Evolutionary conservation across 1,140 invertebrate genomes (phyloP).

Genomic region (Ooceraea biroi): DNA sequence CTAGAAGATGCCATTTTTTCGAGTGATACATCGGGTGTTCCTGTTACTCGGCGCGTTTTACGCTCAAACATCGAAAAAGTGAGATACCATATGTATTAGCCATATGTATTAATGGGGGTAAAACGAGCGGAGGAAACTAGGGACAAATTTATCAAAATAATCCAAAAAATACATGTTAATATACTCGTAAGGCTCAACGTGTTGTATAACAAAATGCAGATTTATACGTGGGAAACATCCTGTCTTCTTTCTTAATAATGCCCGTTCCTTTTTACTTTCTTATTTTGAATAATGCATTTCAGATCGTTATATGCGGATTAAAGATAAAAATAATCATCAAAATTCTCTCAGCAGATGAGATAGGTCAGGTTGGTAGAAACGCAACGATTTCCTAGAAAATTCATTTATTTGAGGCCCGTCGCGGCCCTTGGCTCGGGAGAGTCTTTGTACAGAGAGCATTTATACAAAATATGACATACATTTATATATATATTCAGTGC

Average conservation of each 20-base stretch:
- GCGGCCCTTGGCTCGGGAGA: constrained; percentile 65
- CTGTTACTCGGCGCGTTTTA: constrained; percentile 50
- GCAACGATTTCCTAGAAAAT: constrained; percentile 78
- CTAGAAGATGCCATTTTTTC: constrained; percentile 26
- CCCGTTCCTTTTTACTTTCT: constrained; percentile 2
- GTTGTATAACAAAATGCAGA: constrained; percentile 84
- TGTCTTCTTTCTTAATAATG: constrained; percentile 62
- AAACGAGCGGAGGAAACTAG: constrained; percentile 38
- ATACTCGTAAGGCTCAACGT: constrained; percentile 83
- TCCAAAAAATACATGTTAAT: constrained; percentile 80
- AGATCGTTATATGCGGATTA: not conserved
- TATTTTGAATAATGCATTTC: not conserved
- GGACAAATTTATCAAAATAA: constrained; percentile 73
- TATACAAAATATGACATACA: constrained; percentile 82
- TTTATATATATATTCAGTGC: constrained; percentile 60
- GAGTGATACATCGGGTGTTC: constrained; percentile 41
- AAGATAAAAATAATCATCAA: constrained; percentile 2
- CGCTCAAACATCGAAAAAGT: constrained; percentile 27
- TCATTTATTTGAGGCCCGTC: constrained; percentile 81
- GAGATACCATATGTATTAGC: constrained; percentile 17
- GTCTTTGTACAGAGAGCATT: constrained; percentile 81
- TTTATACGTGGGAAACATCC: constrained; percentile 80
- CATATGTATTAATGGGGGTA: not conserved
- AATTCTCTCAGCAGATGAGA: not conserved
- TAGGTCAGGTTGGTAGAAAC: not conserved